A percentile compares a stretch with the other conserved stretches of the same genome.
Conservation (phyloP, 2,888 invertebrate species). For the Resseliella maxima region DNA sequence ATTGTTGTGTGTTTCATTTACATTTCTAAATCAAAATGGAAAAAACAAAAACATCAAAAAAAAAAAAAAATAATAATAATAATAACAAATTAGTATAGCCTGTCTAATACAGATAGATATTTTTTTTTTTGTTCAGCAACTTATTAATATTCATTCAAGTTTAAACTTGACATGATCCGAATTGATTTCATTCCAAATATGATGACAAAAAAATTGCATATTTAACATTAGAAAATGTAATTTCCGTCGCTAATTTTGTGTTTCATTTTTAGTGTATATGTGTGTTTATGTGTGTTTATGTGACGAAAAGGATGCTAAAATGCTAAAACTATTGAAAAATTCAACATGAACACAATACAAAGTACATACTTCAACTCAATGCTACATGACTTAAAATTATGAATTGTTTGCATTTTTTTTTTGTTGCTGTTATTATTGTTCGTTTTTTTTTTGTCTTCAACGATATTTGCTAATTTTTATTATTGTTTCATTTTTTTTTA, state of each 20-base stretch:
- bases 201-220: too few species aligned
- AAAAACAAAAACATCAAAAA: background rate
- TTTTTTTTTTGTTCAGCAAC: background rate
- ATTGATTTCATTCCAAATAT: too few species aligned
- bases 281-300: too few species aligned
- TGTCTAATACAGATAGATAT: constrained; percentile 1
- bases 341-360: constrained; percentile 11
- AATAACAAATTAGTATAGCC: too few species aligned
- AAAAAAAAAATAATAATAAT: background rate
- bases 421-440: too few species aligned
- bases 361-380: background rate
- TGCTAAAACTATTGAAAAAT: constrained; percentile 11
- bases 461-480: background rate
- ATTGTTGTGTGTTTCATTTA: background rate
- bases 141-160: background rate
- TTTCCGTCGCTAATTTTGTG: too few species aligned
- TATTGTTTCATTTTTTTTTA: background rate
- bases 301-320: too few species aligned
- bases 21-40: background rate
- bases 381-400: background rate
- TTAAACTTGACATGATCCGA: too few species aligned
- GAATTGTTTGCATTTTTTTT: background rate
- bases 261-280: too few species aligned
- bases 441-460: background rate
- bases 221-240: too few species aligned